Percentiles rank a stretch among this genome's conserved stretches.
Conservation (phyloP, 2,113 vertebrate species). For the Barbus barbus region DNA sequence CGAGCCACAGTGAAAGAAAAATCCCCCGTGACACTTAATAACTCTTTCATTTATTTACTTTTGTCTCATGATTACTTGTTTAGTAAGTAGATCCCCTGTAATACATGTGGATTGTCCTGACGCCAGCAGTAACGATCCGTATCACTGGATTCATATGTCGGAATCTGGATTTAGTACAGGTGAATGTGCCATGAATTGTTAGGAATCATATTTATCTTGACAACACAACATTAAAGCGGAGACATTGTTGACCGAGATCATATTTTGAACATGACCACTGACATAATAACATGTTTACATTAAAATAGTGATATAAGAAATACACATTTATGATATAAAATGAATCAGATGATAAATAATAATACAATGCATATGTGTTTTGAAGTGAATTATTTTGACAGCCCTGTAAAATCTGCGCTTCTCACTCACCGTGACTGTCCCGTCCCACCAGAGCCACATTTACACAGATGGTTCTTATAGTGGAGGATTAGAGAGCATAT, state of each 20-base stretch:
- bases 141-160: slow-evolving; percentile 31
- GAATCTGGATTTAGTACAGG: not conserved
- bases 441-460: slow-evolving; percentile 62
- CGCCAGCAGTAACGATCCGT: not conserved
- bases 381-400: not conserved
- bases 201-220: not conserved
- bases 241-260: not conserved
- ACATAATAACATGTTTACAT: not conserved
- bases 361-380: not conserved
- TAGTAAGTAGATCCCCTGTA: slow-evolving; percentile 35
- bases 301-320: not conserved
- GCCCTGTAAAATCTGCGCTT: not conserved
- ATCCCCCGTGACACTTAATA: slow-evolving; percentile 29
- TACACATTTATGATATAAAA: not conserved
- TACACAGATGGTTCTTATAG: slow-evolving; percentile 80
- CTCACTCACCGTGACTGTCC: slow-evolving; percentile 39
- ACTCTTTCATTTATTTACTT: slow-evolving; percentile 42
- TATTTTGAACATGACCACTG: not conserved
- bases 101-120: slow-evolving; percentile 10
- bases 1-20: slow-evolving; percentile 27
- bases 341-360: not conserved
- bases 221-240: not conserved
- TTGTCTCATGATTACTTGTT: slow-evolving; percentile 36
- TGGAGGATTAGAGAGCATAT: slow-evolving; percentile 71
- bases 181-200: slow-evolving; percentile 16